phyloP scores from a whole-genome alignment of 2,888 invertebrate species.

The Acanthococcus lagerstroemiae region DNA sequence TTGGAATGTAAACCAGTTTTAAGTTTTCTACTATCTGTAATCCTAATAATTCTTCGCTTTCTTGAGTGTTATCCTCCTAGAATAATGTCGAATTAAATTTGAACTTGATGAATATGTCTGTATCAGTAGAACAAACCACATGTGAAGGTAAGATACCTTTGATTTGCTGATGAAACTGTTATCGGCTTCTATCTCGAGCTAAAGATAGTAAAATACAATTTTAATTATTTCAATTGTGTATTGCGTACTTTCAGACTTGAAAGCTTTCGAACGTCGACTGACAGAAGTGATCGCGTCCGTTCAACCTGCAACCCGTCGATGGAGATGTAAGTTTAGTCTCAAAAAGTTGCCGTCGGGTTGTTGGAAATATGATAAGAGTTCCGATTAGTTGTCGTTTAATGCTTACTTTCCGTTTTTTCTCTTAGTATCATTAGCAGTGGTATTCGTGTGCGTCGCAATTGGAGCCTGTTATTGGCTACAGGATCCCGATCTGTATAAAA shows the following conservation, averaged over 20 bases:
- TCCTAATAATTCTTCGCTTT: no score
- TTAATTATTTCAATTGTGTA: background rate
- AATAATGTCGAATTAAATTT: no score
- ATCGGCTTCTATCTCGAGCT: background rate
- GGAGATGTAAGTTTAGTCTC: slow-evolving; percentile 78
- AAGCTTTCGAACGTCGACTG: slow-evolving; percentile 91
- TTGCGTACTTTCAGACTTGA: slow-evolving; percentile 63
- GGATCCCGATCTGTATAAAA: slow-evolving; percentile 85
- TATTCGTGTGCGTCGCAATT: slow-evolving; percentile 81
- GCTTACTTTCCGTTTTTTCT: slow-evolving; percentile 33
- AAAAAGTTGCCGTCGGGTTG: slow-evolving; percentile 15
- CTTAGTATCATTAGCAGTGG: slow-evolving; percentile 73
- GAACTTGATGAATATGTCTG: slow-evolving; percentile 6
- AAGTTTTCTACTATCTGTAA: no score
- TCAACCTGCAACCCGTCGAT: slow-evolving; percentile 86
- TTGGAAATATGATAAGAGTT: slow-evolving; percentile 12
- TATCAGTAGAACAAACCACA: slow-evolving; percentile 80
- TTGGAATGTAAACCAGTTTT: no score
- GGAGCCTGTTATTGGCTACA: slow-evolving; percentile 95
- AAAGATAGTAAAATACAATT: background rate
- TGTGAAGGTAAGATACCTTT: slow-evolving; percentile 62
- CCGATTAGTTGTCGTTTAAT: slow-evolving; percentile 6
- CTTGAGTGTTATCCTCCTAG: no score
- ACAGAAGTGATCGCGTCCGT: slow-evolving; percentile 95
- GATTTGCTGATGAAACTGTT: background rate